These are phyloP conservation scores for Alaudala cheleensis DNA, from an alignment of 2,113 vertebrate genomes.

Conservation along the genomic window DNA sequence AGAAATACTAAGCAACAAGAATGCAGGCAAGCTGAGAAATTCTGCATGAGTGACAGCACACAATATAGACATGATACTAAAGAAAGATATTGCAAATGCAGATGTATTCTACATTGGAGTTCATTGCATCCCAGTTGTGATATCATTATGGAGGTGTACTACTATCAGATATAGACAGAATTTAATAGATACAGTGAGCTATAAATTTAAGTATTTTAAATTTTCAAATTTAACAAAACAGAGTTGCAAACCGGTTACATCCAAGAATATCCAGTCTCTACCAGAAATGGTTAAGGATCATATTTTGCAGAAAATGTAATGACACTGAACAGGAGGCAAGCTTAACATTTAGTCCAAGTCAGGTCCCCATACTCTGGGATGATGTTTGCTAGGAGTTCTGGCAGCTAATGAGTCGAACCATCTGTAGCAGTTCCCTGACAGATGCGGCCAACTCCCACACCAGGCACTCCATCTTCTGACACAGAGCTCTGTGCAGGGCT, in stretches of 20 bases:
- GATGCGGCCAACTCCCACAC: slow-evolving; percentile 44
- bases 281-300: neutral
- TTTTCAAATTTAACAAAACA: neutral
- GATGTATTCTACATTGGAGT: no score
- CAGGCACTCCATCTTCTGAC: slow-evolving; percentile 34
- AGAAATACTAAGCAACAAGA: neutral
- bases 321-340: slow-evolving; percentile 69
- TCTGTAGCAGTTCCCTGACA: slow-evolving; percentile 68
- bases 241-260: neutral
- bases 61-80: neutral
- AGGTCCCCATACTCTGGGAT: slow-evolving; percentile 39
- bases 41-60: neutral
- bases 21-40: neutral
- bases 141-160: neutral
- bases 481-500: neutral
- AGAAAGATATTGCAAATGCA: neutral
- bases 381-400: slow-evolving; percentile 57
- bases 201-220: neutral
- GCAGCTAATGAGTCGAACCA: slow-evolving; percentile 70
- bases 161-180: neutral
- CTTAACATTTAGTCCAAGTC: slow-evolving; percentile 53
- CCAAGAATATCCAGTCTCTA: neutral
- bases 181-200: neutral
- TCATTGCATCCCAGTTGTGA: neutral
- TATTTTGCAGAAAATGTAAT: slow-evolving; percentile 24